These are phyloP conservation scores for Microcebus griseorufus DNA, from an alignment of 2,113 vertebrate genomes.

Conservation along the genomic window DNA sequence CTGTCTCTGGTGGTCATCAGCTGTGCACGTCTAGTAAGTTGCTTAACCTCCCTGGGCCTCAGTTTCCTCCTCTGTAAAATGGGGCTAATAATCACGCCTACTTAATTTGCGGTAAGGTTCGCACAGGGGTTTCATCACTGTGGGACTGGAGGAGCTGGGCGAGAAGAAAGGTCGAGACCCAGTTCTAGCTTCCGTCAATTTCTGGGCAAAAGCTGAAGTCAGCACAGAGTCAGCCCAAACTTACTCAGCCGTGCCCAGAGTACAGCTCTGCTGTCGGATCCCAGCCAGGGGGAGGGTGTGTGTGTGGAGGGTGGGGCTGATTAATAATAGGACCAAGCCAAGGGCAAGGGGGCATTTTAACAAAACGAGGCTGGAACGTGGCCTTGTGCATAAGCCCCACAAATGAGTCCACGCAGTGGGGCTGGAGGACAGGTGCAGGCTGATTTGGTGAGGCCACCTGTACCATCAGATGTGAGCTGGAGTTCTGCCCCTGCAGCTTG, in stretches of 20 bases:
- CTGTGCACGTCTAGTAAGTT: background rate
- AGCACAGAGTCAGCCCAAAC: background rate
- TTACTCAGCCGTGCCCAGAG: accelerated
- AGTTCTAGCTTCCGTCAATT: background rate
- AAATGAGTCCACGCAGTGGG: accelerated
- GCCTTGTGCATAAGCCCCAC: background rate
- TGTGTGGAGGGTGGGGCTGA: background rate
- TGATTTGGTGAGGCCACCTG: accelerated
- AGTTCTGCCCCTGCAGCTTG: background rate
- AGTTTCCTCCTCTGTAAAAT: background rate
- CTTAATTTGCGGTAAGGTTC: background rate
- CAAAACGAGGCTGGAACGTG: background rate
- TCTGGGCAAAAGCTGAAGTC: background rate
- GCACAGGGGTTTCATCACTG: background rate
- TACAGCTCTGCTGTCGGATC: background rate
- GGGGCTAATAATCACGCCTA: background rate
- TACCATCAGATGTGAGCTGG: background rate
- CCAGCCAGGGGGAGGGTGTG: background rate
- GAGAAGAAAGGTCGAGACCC: background rate
- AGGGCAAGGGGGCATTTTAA: background rate
- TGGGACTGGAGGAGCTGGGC: background rate
- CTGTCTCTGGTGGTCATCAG: background rate
- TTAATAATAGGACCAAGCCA: background rate
- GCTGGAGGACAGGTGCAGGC: accelerated
- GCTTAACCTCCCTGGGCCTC: background rate